Base-by-base conservation (phyloP, 2,113 vertebrate genomes). In the Tachuris rubrigastra region DNA sequence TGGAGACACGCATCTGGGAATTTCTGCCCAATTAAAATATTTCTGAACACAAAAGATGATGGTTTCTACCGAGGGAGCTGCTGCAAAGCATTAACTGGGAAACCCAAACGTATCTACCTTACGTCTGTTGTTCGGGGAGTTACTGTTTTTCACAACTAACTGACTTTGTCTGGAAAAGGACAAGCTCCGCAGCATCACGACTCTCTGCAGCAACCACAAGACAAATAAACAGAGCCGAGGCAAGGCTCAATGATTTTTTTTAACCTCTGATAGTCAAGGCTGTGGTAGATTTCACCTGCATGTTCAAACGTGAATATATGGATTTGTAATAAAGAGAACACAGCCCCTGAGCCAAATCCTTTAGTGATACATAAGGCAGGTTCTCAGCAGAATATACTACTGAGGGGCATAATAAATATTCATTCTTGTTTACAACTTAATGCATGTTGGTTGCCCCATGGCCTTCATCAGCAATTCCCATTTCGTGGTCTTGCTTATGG, bases 21-120 rank as follows among this genome's bases (percentile, higher is more conserved):
- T 90, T 95, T 90, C 87, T 96, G 79, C 79, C 75, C 88, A 90
- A 94, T 92, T 95, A 77, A 90, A 94, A 77, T 84, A 86, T 67
- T 95, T 95, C 75, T 77, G 82, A 94, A 86, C 1, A 68, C 79
- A 94, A 68, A 94, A 92, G 82, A 79, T 73, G 82, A 90, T 2
- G 13, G 52, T 77, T 88, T 69, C 85, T 66, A 78, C 52, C 3
- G n/a, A 88, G 55, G 65, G 41, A 88, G 31, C 47, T 46, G 24
- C 47, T 33, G n/a, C 68, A 86, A 85, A 87, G 66, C 3, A 0
- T 81, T 94, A 67, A 65, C 68, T 86, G 56, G 83, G 85, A 95
- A 91, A 92, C 60, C n/a, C 31, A 58, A 73, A 80, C 5, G 49
- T 79, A 83, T 52, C 47, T 63, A 89, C 65, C 2, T 0, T 3